Conservation (phyloP, 2,113 vertebrate species). For the Phylloscopus trochilus region DNA sequence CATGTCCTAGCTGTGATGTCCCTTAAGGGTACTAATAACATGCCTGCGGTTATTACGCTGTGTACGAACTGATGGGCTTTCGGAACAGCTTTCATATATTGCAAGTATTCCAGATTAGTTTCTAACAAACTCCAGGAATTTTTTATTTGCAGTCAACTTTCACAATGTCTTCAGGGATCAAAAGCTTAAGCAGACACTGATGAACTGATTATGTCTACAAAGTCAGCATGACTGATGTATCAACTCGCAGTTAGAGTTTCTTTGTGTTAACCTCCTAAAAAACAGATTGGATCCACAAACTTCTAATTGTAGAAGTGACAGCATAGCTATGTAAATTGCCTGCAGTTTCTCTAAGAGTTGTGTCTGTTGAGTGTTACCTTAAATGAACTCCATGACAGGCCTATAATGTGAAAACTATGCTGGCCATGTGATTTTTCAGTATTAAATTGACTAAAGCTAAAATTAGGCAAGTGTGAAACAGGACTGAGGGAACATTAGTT, state of each 20-base stretch:
- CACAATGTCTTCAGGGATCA: neutral
- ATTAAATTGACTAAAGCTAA: neutral
- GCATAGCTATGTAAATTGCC: neutral
- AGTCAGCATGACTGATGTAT: neutral
- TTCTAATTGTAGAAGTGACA: neutral
- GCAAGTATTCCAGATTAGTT: neutral
- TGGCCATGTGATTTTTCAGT: neutral
- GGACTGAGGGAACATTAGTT: neutral
- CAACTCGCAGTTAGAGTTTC: neutral
- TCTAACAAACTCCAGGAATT: neutral
- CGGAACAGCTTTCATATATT: neutral
- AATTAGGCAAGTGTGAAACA: neutral
- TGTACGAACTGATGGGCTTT: neutral
- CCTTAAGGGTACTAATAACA: neutral
- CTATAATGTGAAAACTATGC: neutral
- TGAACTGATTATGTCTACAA: constrained; percentile 8
- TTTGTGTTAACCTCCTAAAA: neutral
- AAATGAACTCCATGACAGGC: neutral
- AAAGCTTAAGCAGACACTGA: constrained; percentile 1
- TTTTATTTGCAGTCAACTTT: neutral
- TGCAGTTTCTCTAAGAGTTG: neutral
- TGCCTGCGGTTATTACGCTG: neutral
- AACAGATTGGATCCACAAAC: neutral
- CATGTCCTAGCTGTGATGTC: neutral
- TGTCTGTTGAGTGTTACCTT: neutral